Percentiles rank a stretch among this genome's conserved stretches.
These are phyloP conservation scores for Artibeus jamaicensis DNA, from an alignment of 2,797 vertebrate species.

Conservation along the genomic window DNA sequence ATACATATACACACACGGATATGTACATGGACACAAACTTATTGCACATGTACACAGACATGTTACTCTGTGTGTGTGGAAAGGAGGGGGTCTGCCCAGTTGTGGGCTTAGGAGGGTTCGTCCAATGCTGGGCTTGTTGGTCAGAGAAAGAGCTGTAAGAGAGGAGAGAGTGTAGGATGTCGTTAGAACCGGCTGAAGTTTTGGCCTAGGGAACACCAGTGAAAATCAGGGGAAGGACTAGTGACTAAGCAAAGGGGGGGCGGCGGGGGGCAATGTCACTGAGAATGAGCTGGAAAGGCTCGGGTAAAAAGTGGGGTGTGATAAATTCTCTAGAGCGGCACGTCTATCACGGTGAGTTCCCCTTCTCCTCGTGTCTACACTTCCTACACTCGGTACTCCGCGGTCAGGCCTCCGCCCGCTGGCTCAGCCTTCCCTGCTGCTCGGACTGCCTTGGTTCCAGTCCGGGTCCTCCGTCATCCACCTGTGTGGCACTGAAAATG, in stretches of 20 bases:
- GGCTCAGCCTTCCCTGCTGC: neutral
- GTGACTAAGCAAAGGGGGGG: neutral
- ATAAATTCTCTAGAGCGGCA: neutral
- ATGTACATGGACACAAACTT: neutral
- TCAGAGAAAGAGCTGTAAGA: neutral
- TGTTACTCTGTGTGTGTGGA: neutral
- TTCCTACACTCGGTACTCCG: neutral
- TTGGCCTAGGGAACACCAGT: neutral
- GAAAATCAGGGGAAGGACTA: neutral
- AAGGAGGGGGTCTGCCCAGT: neutral
- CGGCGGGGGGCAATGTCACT: neutral
- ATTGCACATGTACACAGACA: neutral
- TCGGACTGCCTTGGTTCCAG: neutral
- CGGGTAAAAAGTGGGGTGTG: neutral
- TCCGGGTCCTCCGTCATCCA: neutral
- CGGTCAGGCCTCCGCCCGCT: neutral
- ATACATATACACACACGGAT: neutral
- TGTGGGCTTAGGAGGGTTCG: neutral
- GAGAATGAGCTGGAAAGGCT: neutral
- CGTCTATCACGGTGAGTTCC: neutral
- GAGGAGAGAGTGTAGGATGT: neutral
- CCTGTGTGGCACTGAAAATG: neutral
- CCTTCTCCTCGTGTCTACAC: neutral
- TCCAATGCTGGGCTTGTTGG: neutral
- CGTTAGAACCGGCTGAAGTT: neutral